Conservation (phyloP, 2,888 invertebrate species). For the Phyto melanocephala region DNA sequence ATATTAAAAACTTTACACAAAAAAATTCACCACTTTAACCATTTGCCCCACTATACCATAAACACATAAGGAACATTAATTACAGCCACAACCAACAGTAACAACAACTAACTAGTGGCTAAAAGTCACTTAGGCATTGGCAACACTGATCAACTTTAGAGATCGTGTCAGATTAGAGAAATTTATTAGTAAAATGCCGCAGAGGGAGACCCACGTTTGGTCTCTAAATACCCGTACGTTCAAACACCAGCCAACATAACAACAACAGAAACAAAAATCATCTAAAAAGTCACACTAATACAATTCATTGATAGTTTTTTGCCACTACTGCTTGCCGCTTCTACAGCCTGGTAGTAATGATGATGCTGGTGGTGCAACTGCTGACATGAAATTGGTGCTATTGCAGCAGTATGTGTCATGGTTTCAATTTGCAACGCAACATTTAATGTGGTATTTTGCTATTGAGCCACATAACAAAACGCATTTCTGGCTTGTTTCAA, state of each 20-base stretch:
- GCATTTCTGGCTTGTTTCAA: constrained; percentile 33
- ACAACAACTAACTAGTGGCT: constrained; percentile 53
- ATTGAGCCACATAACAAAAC: constrained; percentile 43
- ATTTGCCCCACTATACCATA: constrained; percentile 15
- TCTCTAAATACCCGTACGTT: constrained; percentile 37
- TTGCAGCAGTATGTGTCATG: constrained; percentile 10
- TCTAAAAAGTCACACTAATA: constrained; percentile 28
- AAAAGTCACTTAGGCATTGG: constrained; percentile 60
- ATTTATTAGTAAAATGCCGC: constrained; percentile 68
- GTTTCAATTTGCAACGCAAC: constrained; percentile 56
- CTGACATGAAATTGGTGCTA: constrained; percentile 30
- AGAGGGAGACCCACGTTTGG: constrained; percentile 57
- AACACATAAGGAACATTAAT: background rate
- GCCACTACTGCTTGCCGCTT: constrained; percentile 26
- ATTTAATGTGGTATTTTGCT: constrained; percentile 48
- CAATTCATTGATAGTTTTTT: constrained; percentile 57
- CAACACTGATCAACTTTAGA: constrained; percentile 67
- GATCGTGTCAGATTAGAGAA: constrained; percentile 71
- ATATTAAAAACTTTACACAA: too few species aligned
- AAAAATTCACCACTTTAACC: too few species aligned
- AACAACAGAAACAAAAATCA: constrained; percentile 1
- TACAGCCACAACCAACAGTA: constrained; percentile 16
- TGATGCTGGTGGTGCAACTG: constrained; percentile 24
- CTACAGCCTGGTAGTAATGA: background rate
- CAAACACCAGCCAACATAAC: constrained; percentile 13